Evolutionary conservation across 2,888 invertebrate genomes (phyloP), one percentile per base, ranked within the genome.

Genomic region (Thymelicus acteon): DNA sequence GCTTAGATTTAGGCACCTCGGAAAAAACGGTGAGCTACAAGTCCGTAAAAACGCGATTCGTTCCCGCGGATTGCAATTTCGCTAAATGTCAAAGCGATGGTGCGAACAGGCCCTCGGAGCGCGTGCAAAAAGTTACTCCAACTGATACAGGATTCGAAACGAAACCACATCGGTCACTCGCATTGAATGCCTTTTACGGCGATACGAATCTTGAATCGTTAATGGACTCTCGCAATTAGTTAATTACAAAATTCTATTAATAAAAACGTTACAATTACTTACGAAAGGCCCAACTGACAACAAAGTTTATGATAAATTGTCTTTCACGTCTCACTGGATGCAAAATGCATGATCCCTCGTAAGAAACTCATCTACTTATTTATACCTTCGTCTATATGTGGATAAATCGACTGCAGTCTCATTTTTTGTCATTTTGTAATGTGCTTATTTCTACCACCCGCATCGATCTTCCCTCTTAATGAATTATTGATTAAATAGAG

Each of bases 71-170:
- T 77, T 78, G 70, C 88, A 86, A 88, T 90, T 88, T 88, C 83
- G 84, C 84, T 85, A 87, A 88, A 87, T 82, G 85, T 85, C 85
- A 85, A 83, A 84, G 85, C 82, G 80, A 78, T 82, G 87, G 88
- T 86, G 88, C 85, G 88, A 90, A 92, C 93, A 91, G 86, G 80
- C 76, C 77, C 77, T 73, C 75, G 86, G 90, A 85, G 83, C 80
- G 91, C 89, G 87, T 77, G 80, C 85, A 92, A 93, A 93, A 92
- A 92, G 84, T 72, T 73, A 77, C 77, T 77, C 80, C 73, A 67
- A 74, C 69, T 72, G 72, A 72, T 72, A 69, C 74, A 72, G 61
- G 61, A 72, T 75, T 74, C 67, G 74, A 73, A 72, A 74, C 74
- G 72, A 72, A 74, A 72, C 61, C 54, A 62, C 70, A 75, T 73